These are phyloP conservation scores for Ellobium chinense DNA, from an alignment of 2,888 invertebrate species.

Conservation along the genomic window DNA sequence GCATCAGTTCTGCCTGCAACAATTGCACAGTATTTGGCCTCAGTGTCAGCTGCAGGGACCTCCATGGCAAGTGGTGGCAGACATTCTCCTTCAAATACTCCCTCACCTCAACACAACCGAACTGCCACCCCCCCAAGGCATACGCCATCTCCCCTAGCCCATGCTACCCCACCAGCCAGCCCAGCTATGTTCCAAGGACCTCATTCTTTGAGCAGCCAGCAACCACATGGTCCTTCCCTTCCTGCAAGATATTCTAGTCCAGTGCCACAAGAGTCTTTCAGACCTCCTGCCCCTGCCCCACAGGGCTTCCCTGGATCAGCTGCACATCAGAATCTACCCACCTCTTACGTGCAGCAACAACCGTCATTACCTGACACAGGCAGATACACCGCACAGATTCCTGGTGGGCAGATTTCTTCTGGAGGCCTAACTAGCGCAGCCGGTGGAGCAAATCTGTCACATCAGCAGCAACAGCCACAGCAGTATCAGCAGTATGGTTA, in stretches of 20 bases:
- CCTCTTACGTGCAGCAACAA: background rate
- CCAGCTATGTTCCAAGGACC: background rate
- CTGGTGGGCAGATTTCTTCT: background rate
- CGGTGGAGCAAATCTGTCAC: background rate
- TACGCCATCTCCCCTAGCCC: background rate
- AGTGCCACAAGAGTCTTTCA: background rate
- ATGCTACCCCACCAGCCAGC: background rate
- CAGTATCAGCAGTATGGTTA: slow-evolving; percentile 10
- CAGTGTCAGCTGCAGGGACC: slow-evolving; percentile 7
- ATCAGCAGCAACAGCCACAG: slow-evolving; percentile 30
- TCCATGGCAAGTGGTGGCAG: slow-evolving; percentile 17
- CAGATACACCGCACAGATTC: background rate
- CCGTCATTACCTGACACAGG: background rate
- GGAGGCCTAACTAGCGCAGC: background rate
- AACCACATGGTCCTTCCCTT: background rate
- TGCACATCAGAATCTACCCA: slow-evolving; percentile 31
- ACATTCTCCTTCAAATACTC: slow-evolving; percentile 7
- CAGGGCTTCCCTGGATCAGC: background rate
- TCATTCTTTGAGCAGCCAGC: too few relatives aligned
- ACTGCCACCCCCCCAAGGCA: slow-evolving; percentile 14
- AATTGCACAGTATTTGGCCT: slow-evolving; percentile 43
- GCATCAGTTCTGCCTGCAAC: slow-evolving; percentile 43
- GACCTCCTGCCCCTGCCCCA: background rate
- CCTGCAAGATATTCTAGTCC: background rate
- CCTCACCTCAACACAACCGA: slow-evolving; percentile 4